These are phyloP conservation scores for Chaetophractus vellerosus DNA, from an alignment of 2,797 vertebrate genomes.

Conservation along the genomic window DNA sequence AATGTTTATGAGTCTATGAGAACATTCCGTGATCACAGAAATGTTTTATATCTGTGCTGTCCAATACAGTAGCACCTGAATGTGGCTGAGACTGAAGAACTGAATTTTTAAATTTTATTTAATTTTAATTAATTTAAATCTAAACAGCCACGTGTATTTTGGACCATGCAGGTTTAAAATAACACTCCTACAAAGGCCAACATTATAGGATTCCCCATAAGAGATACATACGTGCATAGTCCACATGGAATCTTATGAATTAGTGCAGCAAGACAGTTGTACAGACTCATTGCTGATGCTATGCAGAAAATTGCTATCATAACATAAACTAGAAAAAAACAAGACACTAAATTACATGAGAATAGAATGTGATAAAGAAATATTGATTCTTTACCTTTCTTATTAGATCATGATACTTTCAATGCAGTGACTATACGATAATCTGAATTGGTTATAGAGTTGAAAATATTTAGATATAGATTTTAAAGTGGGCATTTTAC, in stretches of 20 bases:
- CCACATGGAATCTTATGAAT: constrained; percentile 92
- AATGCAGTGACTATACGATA: constrained; percentile 8
- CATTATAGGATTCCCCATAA: neutral
- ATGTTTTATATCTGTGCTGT: neutral
- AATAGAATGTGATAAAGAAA: constrained; percentile 59
- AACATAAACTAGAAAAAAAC: constrained; percentile 93
- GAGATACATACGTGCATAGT: constrained; percentile 92
- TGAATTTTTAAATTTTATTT: constrained; percentile 24
- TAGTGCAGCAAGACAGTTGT: constrained; percentile 95
- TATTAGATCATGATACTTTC: neutral
- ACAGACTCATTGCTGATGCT: constrained; percentile 95
- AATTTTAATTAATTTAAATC: constrained; percentile 61
- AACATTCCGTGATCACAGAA: constrained; percentile 22
- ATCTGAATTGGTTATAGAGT: constrained; percentile 30
- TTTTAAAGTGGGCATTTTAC: constrained; percentile 18
- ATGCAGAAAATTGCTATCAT: constrained; percentile 97
- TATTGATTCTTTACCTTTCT: constrained; percentile 66
- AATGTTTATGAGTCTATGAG: neutral
- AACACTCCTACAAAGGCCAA: constrained; percentile 22
- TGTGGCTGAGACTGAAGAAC: neutral
- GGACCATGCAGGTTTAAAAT: constrained; percentile 50
- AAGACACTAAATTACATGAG: constrained; percentile 68
- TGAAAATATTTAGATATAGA: constrained; percentile 46
- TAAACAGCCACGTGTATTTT: neutral
- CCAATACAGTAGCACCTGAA: neutral